These are phyloP conservation scores for Lasiurus cinereus DNA, from an alignment of 2,113 vertebrate genomes.

Conservation along the genomic window DNA sequence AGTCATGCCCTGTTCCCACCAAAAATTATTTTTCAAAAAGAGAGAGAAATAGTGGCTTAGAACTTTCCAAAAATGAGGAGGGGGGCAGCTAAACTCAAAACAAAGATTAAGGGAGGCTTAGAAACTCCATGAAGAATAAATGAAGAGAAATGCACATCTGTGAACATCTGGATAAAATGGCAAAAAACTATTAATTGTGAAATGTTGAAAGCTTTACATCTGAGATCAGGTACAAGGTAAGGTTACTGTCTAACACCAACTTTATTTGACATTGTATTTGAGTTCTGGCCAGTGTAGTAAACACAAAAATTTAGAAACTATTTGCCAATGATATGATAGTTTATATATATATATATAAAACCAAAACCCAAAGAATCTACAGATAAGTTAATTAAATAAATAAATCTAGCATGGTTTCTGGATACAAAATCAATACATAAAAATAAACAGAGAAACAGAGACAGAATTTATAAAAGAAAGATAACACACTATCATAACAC, in stretches of 20 bases:
- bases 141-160: neutral
- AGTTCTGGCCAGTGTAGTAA: neutral
- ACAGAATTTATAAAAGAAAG: slow-evolving; percentile 36
- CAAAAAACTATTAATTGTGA: neutral
- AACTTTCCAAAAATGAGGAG: neutral
- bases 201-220: neutral
- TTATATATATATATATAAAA: neutral
- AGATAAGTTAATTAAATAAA: slow-evolving; percentile 47
- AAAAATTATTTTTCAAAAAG: slow-evolving; percentile 45
- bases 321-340: neutral
- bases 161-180: neutral
- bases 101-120: neutral
- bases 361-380: neutral
- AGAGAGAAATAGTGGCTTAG: neutral
- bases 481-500: slow-evolving; percentile 1
- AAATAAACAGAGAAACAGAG: neutral
- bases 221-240: slow-evolving; percentile 8
- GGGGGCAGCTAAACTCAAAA: neutral
- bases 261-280: neutral
- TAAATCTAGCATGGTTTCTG: neutral
- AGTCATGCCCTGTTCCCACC: slow-evolving; percentile 58
- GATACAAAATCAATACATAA: slow-evolving; percentile 13
- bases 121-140: neutral
- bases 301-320: neutral
- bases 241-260: neutral